Percentiles rank a stretch among this genome's conserved stretches.
phyloP scores from a whole-genome alignment of 2,888 invertebrate species.

The Agriopis marginaria region DNA sequence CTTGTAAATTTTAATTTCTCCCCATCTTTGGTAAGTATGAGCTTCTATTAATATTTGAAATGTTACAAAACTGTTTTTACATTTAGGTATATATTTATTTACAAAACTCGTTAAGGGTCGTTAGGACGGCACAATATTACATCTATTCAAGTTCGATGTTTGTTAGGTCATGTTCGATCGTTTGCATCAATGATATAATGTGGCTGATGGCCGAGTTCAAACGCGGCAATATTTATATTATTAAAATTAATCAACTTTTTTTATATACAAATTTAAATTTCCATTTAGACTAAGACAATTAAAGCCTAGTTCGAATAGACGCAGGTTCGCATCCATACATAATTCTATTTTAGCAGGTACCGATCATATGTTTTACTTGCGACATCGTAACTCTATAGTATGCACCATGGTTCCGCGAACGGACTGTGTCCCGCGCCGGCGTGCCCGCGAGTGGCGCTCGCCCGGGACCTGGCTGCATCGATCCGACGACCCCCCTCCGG shows the following conservation, averaged over 20 bases:
- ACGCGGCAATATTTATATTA: slow-evolving; percentile 69
- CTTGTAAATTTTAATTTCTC: slow-evolving; percentile 84
- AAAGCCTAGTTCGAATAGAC: slow-evolving; percentile 85
- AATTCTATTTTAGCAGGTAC: slow-evolving; percentile 80
- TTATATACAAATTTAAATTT: slow-evolving; percentile 85
- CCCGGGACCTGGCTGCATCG: slow-evolving; percentile 66
- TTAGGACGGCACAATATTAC: slow-evolving; percentile 86
- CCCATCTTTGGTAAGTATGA: slow-evolving; percentile 84
- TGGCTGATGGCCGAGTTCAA: slow-evolving; percentile 60
- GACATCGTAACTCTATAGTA: slow-evolving; percentile 68
- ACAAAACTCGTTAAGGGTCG: slow-evolving; percentile 85
- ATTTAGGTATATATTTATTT: slow-evolving; percentile 83
- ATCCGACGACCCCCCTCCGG: slow-evolving; percentile 60
- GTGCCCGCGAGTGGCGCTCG: slow-evolving; percentile 25
- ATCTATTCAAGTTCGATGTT: slow-evolving; percentile 86
- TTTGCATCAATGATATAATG: slow-evolving; percentile 58
- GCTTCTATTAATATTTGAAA: slow-evolving; percentile 85
- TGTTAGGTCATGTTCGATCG: slow-evolving; percentile 72
- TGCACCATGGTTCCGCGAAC: slow-evolving; percentile 80
- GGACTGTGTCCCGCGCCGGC: slow-evolving; percentile 47
- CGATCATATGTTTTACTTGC: slow-evolving; percentile 75
- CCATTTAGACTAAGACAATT: slow-evolving; percentile 85
- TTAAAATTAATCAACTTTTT: slow-evolving; percentile 71
- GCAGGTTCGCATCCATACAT: slow-evolving; percentile 85
- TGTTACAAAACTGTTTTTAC: slow-evolving; percentile 85